phyloP scores from a whole-genome alignment of 2,888 invertebrate species.

The Stenichneumon culpator region DNA sequence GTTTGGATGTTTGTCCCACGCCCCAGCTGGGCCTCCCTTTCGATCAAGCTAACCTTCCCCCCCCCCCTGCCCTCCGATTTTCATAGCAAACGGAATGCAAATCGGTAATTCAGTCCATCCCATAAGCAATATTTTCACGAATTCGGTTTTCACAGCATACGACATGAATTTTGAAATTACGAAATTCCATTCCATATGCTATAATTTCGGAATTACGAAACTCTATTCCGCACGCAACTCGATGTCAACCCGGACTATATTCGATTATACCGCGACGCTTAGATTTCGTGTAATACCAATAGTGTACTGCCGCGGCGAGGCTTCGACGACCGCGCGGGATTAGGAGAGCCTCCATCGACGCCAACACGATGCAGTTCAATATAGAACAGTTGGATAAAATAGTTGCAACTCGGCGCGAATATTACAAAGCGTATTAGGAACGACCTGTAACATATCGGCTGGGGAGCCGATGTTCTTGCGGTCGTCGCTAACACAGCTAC shows the following conservation, averaged over 20 bases:
- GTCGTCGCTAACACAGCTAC: slow-evolving; percentile 41
- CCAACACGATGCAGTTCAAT: background rate
- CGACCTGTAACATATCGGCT: slow-evolving; percentile 57
- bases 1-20: background rate
- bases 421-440: slow-evolving; percentile 56
- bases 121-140: too few species aligned
- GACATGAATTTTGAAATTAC: too few species aligned
- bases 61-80: too few species aligned
- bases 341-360: slow-evolving; percentile 16
- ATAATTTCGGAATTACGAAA: too few species aligned
- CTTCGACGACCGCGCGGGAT: slow-evolving; percentile 50
- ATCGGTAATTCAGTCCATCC: too few species aligned
- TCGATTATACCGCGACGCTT: slow-evolving; percentile 38
- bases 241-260: slow-evolving; percentile 3
- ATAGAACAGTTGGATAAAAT: slow-evolving; percentile 39
- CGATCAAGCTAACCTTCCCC: too few species aligned
- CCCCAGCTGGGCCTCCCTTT: too few species aligned
- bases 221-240: background rate
- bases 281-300: slow-evolving; percentile 41
- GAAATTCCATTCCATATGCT: background rate
- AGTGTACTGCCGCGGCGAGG: slow-evolving; percentile 30
- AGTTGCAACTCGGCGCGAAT: slow-evolving; percentile 47
- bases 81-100: too few species aligned
- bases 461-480: slow-evolving; percentile 37
- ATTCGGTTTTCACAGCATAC: too few species aligned